These are phyloP conservation scores for Chitala chitala DNA, from an alignment of 2,113 vertebrate genomes.

Conservation along the genomic window DNA sequence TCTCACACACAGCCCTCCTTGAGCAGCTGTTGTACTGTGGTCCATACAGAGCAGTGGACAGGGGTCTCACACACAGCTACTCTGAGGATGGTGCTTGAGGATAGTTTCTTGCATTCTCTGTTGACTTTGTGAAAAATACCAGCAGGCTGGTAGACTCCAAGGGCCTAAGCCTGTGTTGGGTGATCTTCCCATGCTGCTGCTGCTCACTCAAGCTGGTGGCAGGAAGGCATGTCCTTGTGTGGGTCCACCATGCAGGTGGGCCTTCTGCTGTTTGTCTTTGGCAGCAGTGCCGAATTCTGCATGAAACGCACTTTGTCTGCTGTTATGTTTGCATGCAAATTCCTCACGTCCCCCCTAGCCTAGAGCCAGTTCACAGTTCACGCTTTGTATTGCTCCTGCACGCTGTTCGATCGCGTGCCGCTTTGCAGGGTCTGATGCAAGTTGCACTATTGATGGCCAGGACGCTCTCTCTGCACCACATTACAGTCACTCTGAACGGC, in stretches of 20 bases:
- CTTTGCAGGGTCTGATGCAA: not conserved
- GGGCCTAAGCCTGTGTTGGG: not conserved
- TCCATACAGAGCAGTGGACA: no score
- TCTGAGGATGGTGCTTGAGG: no score
- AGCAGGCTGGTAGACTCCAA: not conserved
- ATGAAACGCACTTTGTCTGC: constrained; percentile 1
- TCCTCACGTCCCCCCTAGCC: not conserved
- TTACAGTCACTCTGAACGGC: no score
- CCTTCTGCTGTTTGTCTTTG: constrained; percentile 13
- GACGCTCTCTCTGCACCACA: no score
- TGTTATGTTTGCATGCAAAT: constrained; percentile 4
- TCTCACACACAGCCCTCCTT: no score
- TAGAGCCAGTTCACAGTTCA: not conserved
- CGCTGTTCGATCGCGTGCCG: not conserved
- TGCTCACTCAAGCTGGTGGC: not conserved
- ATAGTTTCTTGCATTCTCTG: not conserved
- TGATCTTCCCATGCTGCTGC: not conserved
- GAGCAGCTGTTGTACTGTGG: no score
- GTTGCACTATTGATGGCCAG: no score
- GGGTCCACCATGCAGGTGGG: not conserved
- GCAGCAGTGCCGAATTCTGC: not conserved
- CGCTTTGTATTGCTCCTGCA: constrained; percentile 6
- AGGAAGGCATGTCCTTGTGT: constrained; percentile 1
- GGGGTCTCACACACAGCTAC: no score
- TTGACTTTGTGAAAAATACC: not conserved